Evolutionary conservation across 1,140 invertebrate genomes (phyloP).

Genomic region (Pollicipes pollicipes): DNA sequence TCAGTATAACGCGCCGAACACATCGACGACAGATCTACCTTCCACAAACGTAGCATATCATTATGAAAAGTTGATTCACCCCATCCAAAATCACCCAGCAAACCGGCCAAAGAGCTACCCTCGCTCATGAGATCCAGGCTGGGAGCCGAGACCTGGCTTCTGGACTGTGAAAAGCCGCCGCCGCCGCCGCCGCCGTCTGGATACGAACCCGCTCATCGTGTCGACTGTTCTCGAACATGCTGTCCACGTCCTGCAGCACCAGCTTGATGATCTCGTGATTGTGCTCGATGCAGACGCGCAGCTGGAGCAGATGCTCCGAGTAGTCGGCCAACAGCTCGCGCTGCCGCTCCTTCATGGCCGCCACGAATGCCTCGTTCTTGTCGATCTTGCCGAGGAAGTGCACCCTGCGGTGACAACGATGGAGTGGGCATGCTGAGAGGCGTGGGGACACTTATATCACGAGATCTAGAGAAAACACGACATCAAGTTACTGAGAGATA

Average conservation of each 20-base stretch:
- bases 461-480: not conserved
- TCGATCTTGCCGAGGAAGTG: not conserved
- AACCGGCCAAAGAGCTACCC: too few species aligned
- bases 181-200: too few species aligned
- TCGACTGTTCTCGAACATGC: conserved; percentile 63
- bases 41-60: too few species aligned
- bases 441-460: not conserved
- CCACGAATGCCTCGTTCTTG: not conserved
- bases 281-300: conserved; percentile 59
- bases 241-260: conserved; percentile 60
- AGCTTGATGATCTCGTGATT: conserved; percentile 68
- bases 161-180: too few species aligned
- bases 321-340: conserved; percentile 48
- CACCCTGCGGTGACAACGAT: not conserved
- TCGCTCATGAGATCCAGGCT: too few species aligned
- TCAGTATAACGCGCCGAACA: too few species aligned
- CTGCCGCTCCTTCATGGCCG: not conserved
- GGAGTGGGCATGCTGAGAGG: not conserved
- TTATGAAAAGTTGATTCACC: too few species aligned
- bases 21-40: too few species aligned
- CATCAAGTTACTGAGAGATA: not conserved
- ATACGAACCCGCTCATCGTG: conserved; percentile 23
- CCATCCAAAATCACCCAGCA: too few species aligned
- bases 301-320: conserved; percentile 47
- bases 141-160: too few species aligned